phyloP scores from a whole-genome alignment of 2,113 vertebrate genomes.

The Sphyrna mokarran region DNA sequence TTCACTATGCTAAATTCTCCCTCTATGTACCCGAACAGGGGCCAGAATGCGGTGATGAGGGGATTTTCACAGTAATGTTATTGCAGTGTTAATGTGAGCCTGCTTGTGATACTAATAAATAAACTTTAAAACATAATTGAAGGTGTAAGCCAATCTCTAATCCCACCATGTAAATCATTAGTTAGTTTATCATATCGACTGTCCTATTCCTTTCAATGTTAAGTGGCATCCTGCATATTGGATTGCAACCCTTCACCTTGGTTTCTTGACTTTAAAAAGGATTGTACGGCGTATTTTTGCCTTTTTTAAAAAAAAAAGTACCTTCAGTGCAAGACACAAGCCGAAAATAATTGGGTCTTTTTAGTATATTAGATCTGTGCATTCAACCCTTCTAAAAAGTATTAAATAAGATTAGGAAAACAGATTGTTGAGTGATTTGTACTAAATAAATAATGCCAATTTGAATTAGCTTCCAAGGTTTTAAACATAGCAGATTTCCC shows the following conservation, averaged over 20 bases:
- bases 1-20: no score
- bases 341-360: neutral
- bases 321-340: neutral
- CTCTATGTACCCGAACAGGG: no score
- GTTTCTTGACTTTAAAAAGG: neutral
- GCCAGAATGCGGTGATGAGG: no score
- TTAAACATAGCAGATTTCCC: neutral
- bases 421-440: neutral
- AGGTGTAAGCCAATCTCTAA: neutral
- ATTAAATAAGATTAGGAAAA: neutral
- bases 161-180: neutral
- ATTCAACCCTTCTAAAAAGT: neutral
- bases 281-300: neutral
- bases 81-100: no score
- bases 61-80: no score
- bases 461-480: neutral
- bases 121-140: no score
- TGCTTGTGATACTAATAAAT: no score
- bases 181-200: neutral
- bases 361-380: neutral
- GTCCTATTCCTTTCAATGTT: neutral
- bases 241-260: neutral
- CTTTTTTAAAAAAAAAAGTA: neutral
- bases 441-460: conserved; percentile 15
- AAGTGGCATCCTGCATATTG: neutral